A percentile compares a stretch with the other conserved stretches of the same genome.
Evolutionary conservation across 2,113 vertebrate species (phyloP).

Genomic region (Tragelaphus scriptus): DNA sequence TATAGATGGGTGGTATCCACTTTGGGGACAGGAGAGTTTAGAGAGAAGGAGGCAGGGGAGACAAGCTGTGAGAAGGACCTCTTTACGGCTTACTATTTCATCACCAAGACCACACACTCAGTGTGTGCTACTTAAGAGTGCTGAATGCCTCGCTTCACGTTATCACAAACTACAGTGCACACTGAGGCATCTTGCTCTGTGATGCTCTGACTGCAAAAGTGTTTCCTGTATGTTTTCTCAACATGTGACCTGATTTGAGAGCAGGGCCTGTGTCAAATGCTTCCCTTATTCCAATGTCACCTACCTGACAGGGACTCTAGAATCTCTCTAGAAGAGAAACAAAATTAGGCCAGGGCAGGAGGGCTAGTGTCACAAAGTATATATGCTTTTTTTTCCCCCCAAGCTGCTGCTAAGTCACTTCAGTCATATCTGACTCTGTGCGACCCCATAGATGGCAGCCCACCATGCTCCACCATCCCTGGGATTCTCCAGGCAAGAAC

Average conservation of each 20-base stretch:
- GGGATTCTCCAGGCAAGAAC: too few species aligned
- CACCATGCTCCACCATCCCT: too few species aligned
- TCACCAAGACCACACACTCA: background rate
- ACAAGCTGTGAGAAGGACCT: rapidly evolving
- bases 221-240: background rate
- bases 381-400: too few species aligned
- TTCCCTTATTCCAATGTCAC: background rate
- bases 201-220: background rate
- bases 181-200: background rate
- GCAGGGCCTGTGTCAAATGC: background rate
- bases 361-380: background rate
- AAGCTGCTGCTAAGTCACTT: too few species aligned
- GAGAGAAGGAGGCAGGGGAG: background rate
- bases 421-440: too few species aligned
- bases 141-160: rapidly evolving
- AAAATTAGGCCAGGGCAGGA: background rate
- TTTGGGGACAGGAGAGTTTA: background rate
- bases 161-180: background rate
- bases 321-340: background rate
- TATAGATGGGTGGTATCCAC: background rate
- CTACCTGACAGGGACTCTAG: background rate
- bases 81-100: too few species aligned
- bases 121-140: rapidly evolving
- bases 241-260: background rate
- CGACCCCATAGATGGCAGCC: too few species aligned